A percentile compares a stretch with the other conserved stretches of the same genome.
Evolutionary conservation across 2,113 vertebrate species (phyloP).

Genomic region (Beaufortia kweichowensis): DNA sequence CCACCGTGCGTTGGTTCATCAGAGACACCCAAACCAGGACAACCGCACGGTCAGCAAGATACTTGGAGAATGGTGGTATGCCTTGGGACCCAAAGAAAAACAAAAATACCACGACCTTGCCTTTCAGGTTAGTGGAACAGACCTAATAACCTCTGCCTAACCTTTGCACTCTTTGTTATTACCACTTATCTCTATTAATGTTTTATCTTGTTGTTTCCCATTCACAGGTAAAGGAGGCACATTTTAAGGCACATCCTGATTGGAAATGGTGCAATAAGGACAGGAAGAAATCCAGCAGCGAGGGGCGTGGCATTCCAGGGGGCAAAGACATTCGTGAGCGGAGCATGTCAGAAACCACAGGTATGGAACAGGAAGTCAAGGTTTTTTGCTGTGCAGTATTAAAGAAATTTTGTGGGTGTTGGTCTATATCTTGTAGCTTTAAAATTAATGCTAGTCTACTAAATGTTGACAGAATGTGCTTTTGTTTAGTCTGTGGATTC

Average conservation of each 20-base stretch:
- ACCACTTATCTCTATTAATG: neutral
- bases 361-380: constrained; percentile 50
- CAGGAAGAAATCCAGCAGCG: constrained; percentile 63
- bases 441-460: neutral
- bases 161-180: neutral
- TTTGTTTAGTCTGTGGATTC: neutral
- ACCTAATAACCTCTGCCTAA: neutral
- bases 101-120: constrained; percentile 93
- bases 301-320: constrained; percentile 74
- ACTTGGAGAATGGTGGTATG: constrained; percentile 95
- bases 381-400: neutral
- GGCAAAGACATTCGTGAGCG: constrained; percentile 82
- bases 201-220: too few species aligned
- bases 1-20: constrained; percentile 89
- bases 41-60: constrained; percentile 95
- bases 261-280: constrained; percentile 90
- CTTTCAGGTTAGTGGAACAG: constrained; percentile 82
- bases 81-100: constrained; percentile 88
- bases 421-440: too few species aligned
- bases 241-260: constrained; percentile 91
- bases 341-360: constrained; percentile 87
- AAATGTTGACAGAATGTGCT: neutral
- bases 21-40: constrained; percentile 93
- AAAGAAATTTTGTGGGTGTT: too few species aligned
- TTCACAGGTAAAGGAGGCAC: constrained; percentile 88